Evolutionary conservation across 2,113 vertebrate species (phyloP), one percentile per base, ranked within the genome.

Genomic region (Rhinogobius similis): DNA sequence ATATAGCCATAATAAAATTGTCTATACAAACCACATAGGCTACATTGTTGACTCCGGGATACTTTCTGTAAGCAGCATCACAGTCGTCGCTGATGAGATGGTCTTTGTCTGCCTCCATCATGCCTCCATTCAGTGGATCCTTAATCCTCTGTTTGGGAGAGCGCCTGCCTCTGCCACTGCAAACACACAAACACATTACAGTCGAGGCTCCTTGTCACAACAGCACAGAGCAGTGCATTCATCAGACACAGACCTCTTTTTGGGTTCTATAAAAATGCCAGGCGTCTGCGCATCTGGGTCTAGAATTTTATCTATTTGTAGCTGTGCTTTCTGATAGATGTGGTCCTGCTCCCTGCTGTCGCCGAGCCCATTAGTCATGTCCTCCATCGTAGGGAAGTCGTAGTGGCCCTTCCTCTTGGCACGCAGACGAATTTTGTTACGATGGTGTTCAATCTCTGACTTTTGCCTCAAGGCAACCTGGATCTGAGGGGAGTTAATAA

Each of bases 381-480:
- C 95, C 16, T 98, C 96, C 94, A 97, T 96, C 73, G 96, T 88
- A 0, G 98, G 98, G 77, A 98, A 99, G 78, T 99, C 98, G 2
- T 99, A 99, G 89, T 99, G 98, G 18, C 97, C 97, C 71, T 97
- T 96, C 73, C 98, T 95, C 87, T 99, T 99, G 82, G 97, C 98
- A 0, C 98, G 95, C 61, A 99, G 95, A 1, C 98, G 96, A 67
- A 99, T 98, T 90, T 99, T 98, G 85, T 99, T 99, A 41, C 97
- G 97, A 75, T 99, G 97, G 75, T 99, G 98, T 78, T 99, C 97
- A 0, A 98, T 99, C 92, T 99, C 98, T 0, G 98, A 98, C 83
- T 99, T 99, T 77, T 99, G 97, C 81, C 97, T 94, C 76, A 99
- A 76, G 0, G 97, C 96, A 0, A 96, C 96, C 80, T 99, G 97